Evolutionary conservation across 2,113 vertebrate species (phyloP).

Genomic region (Toxotes chatareus): DNA sequence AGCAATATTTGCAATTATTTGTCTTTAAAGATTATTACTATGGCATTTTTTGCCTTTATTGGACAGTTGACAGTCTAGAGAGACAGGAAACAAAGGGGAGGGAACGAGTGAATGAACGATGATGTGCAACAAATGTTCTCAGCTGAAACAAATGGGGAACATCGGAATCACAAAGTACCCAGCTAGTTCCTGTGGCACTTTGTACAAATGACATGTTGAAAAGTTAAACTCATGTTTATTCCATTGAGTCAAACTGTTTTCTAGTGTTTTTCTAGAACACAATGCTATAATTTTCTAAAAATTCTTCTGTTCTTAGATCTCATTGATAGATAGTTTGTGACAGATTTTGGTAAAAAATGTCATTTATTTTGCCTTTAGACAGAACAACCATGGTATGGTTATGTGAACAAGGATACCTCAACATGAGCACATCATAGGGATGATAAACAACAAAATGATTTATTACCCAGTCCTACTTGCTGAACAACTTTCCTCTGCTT

Average conservation of each 20-base stretch:
- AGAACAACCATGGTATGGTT: not conserved
- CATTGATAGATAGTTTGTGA: not conserved
- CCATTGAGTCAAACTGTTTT: not conserved
- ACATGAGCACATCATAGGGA: not conserved
- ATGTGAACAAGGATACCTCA: not conserved
- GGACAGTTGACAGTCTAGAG: not conserved
- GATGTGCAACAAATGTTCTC: slow-evolving; percentile 2
- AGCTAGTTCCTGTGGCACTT: not conserved
- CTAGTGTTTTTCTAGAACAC: slow-evolving; percentile 14
- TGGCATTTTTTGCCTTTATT: not conserved
- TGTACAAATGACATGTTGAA: slow-evolving; percentile 29
- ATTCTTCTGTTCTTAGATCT: not conserved
- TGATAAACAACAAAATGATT: slow-evolving; percentile 3
- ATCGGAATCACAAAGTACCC: not conserved
- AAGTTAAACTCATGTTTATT: slow-evolving; percentile 14
- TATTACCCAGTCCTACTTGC: not conserved
- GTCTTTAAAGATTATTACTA: not conserved
- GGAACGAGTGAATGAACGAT: not conserved
- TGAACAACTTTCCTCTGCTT: not conserved
- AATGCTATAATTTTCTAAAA: slow-evolving; percentile 4
- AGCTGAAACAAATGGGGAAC: not conserved
- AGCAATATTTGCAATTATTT: not conserved
- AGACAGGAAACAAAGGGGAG: not conserved
- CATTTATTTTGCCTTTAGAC: not conserved
- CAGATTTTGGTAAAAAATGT: slow-evolving; percentile 1